Evolutionary conservation across 2,113 vertebrate genomes (phyloP), one percentile per base, ranked within the genome.

Genomic region (Condylura cristata): DNA sequence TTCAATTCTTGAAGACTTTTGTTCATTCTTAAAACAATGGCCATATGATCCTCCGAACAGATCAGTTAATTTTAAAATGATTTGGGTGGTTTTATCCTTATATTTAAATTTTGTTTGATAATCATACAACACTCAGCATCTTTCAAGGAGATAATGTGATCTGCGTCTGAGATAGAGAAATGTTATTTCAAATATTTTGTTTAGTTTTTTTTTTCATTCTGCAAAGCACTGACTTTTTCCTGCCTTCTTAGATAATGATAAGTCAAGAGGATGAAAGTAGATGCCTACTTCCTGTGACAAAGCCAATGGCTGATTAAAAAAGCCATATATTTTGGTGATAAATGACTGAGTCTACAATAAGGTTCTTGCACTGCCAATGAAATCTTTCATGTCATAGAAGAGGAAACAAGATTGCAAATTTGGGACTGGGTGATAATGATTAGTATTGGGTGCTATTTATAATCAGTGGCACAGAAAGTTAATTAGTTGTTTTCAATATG

Each of bases 331-430:
- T 89, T 97, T 46, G 0, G 93, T 97, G 97, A 98, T 96, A 97
- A 97, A 98, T 98, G 86, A 80, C 82, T 96, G 74, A 92, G 70
- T 93, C 56, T 94, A 48, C 46, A 28, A 95, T 97, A 97, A 97
- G 90, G 88, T 93, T 98, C 95, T 95, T 48, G 10, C 7, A 90
- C 70, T 97, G 98, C 93, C 95, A 98, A 34, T 93, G 81, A 98
- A 98, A 98, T 98, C 96, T 97, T 98, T 98, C 96, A 91, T 97
- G 96, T 98, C 89, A 46, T 95, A 88, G 94, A 96, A 97, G 87
- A 97, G 96, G 95, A 98, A 98, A 85, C 79, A 94, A 93, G 91
- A 60, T 76, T 91, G 89, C 89, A 96, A 93, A 95, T 97, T 89
- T 96, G 84, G 3, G 0, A 96, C 80, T 93, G 79, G 78, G 92